Conservation (phyloP, 2,888 invertebrate genomes). For the Perizoma affinitatum region DNA sequence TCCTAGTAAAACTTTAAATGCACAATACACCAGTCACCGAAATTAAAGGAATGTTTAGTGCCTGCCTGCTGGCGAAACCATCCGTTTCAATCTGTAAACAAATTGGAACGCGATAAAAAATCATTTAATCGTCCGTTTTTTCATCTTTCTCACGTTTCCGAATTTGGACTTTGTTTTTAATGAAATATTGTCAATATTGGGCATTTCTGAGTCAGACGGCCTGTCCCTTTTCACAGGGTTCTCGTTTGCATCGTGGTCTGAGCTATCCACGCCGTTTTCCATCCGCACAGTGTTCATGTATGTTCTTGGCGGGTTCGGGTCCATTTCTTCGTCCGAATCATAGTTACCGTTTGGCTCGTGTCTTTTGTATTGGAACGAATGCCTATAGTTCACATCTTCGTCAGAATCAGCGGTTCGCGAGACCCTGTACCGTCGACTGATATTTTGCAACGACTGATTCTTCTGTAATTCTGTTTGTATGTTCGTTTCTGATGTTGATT, state of each 20-base stretch:
- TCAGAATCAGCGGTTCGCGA: slow-evolving; percentile 63
- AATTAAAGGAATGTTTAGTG: slow-evolving; percentile 64
- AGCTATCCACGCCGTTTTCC: slow-evolving; percentile 72
- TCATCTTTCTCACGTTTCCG: slow-evolving; percentile 68
- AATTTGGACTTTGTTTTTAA: slow-evolving; percentile 62
- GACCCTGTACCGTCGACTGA: slow-evolving; percentile 58
- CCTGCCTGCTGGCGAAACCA: slow-evolving; percentile 45
- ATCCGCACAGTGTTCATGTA: slow-evolving; percentile 56
- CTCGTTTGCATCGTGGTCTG: slow-evolving; percentile 72
- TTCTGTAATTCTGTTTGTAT: slow-evolving; percentile 70
- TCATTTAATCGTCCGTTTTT: slow-evolving; percentile 77
- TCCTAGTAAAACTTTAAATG: slow-evolving; percentile 55
- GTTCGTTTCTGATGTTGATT: slow-evolving; percentile 71
- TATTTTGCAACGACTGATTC: slow-evolving; percentile 77
- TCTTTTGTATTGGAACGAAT: slow-evolving; percentile 56
- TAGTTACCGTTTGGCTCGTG: slow-evolving; percentile 70
- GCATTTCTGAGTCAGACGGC: slow-evolving; percentile 59
- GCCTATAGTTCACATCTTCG: slow-evolving; percentile 64
- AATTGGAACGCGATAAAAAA: slow-evolving; percentile 75
- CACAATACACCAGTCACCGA: slow-evolving; percentile 68
- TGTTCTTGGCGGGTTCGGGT: slow-evolving; percentile 48
- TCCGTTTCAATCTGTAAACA: slow-evolving; percentile 68
- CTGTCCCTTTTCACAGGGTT: slow-evolving; percentile 52
- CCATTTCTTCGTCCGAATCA: slow-evolving; percentile 70
- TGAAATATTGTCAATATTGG: slow-evolving; percentile 70